Base-by-base conservation (phyloP, 2,888 invertebrate species). In the Spodoptera picta region DNA sequence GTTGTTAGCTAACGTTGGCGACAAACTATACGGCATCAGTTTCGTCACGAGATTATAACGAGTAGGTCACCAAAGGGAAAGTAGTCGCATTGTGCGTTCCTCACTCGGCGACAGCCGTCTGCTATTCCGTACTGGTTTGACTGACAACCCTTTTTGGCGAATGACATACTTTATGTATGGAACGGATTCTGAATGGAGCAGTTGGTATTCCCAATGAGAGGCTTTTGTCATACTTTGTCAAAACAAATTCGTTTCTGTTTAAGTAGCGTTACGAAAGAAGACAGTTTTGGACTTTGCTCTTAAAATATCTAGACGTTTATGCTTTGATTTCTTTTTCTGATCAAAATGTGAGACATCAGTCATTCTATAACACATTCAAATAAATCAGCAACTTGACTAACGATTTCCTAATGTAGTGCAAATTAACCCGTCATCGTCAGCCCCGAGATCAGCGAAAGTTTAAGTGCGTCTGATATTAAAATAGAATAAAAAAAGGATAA, bases 401-500 rank as follows among this genome's bases (percentile, higher is more conserved):
- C 57, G 64, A 49, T 63, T 69, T 72, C 57, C 51, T 70, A 75
- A 73, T 62, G 69, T 58, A 52, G 45, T 56, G 59, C 47, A 73
- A 73, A 77, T 77, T 71, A 61, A 61, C 69, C 65, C 47, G 49
- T 55, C 61, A 68, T 60, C 51, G 45, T 44, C 47, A 43, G 50
- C 59, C 58, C 68, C 68, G 54, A 73, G 71, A 62, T 60, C 53
- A 62, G 70, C 70, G 89, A 90, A 91, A 90, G 90, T 85, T 79
- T 75, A 83, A 85, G 64, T 81, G 74, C 76, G 76, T 79, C 81
- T 81, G 74, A 84, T 87, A 86, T 80, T 76, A 83, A 76, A 73
- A 83, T 74, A 65, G 77, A 87, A 86, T 83, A 85, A 81, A 88
- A 65, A 87, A 87, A 89, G 85, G 82, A 88, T 84, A 86, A 88